Base-by-base conservation (phyloP, 1,140 invertebrate genomes). In the Leptestheria dahalacensis region DNA sequence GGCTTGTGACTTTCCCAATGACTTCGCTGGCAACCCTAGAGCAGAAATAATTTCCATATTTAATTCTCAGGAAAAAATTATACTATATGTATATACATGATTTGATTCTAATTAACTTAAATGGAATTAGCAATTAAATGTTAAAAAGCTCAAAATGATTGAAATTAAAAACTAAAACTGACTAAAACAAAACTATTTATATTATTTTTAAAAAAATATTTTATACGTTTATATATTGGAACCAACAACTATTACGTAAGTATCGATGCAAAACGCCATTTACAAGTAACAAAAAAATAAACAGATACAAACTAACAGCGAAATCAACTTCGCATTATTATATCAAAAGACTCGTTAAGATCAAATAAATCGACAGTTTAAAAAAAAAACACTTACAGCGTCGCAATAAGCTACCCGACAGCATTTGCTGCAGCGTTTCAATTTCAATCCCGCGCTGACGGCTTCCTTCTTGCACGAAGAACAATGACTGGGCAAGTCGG, bases 381-480 rank as follows among this genome's bases (percentile, higher is more conserved):
- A 26, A 52, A 41, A n/a, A 18, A 55, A 28, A 18, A 29, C 52
- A 20, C 33, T 52, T 69, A 64, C 74, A 73, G 70, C 68, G 64
- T 74, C 68, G 67, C 74, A 75, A 65, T 75, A 75, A 58, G 69
- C 70, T 11, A 69, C 71, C 66, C 69, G 70, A 54, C 65, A 69
- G 65, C 74, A 75, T 53, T 71, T 72, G 25, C 68, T 72, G 64
- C 74, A 75, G 33, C 73, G 59, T 62, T 72, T 73, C 3, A 75
- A 66, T 59, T 67, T 69, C 20, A 53, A 60, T 48, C 65, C 67
- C 15, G 65, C 68, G 15, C 25, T 4, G 20, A 63, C 60, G 62
- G 65, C 65, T 4, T 64, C 64, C 53, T 68, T 67, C 54, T 67
- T 66, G 62, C 73, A 74, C 18, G 61, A 64, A 11, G 69, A 55